phyloP scores from a whole-genome alignment of 2,888 invertebrate genomes.

The Hydropsyche betteni region DNA sequence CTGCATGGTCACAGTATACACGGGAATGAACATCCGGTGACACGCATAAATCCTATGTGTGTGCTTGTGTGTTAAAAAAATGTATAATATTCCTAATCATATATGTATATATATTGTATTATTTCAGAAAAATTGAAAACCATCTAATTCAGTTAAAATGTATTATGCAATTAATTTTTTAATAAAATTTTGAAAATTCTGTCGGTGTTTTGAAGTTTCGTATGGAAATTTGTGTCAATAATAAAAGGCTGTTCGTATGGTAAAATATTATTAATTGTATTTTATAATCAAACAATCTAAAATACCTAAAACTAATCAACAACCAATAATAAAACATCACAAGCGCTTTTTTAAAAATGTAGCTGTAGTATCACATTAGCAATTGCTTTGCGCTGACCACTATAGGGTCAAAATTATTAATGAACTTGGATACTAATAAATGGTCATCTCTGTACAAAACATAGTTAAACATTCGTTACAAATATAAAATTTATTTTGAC shows the following conservation, averaged over 20 bases:
- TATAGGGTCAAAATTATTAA: not conserved
- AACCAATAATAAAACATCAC: conserved; percentile 49
- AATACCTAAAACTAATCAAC: conserved; percentile 50
- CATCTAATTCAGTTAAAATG: conserved; percentile 43
- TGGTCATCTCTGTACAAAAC: too few relatives aligned
- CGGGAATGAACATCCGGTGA: not conserved
- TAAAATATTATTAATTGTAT: too few relatives aligned
- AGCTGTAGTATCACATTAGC: conserved; percentile 33
- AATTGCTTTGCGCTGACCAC: conserved; percentile 36
- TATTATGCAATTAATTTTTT: conserved; percentile 49
- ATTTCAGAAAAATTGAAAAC: conserved; percentile 9
- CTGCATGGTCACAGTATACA: conserved; percentile 5
- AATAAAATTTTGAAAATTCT: conserved; percentile 43
- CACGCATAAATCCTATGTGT: not conserved
- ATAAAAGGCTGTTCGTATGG: too few relatives aligned
- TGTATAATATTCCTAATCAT: conserved; percentile 11
- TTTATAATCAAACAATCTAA: conserved; percentile 36
- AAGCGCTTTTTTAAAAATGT: conserved; percentile 45
- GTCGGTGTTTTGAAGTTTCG: not conserved
- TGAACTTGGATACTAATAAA: not conserved
- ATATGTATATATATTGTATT: conserved; percentile 15
- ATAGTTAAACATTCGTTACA: too few relatives aligned
- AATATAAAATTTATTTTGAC: too few relatives aligned
- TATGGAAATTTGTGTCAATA: too few relatives aligned
- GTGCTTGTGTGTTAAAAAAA: not conserved